Evolutionary conservation across 1,140 invertebrate genomes (phyloP).

Genomic region (Tyrophagus putrescentiae): DNA sequence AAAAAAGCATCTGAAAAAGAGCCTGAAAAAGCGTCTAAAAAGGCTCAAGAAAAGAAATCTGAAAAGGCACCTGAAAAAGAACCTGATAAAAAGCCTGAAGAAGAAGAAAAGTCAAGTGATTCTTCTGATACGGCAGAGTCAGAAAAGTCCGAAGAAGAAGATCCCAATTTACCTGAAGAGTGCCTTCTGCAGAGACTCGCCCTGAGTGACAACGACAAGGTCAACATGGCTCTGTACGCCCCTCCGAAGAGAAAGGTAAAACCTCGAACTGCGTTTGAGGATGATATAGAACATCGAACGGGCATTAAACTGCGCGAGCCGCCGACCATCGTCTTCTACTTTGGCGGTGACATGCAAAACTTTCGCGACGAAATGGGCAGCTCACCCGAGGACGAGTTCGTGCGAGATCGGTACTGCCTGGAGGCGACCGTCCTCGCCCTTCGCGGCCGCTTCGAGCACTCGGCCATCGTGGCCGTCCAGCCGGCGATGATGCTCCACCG

Average conservation of each 20-base stretch:
- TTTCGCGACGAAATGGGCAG: background rate
- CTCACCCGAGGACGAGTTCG: background rate
- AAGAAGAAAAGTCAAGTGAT: too few relatives aligned
- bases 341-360: conserved; percentile 19
- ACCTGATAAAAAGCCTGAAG: too few relatives aligned
- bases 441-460: conserved; percentile 47
- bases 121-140: too few relatives aligned
- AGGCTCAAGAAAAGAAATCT: too few relatives aligned
- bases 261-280: background rate
- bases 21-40: too few relatives aligned
- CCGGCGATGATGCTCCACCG: conserved; percentile 59
- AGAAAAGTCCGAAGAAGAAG: too few relatives aligned
- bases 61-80: too few relatives aligned
- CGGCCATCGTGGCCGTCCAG: conserved; percentile 55
- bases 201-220: background rate
- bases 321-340: conserved; percentile 8
- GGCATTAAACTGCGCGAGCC: background rate
- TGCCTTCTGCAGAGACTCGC: background rate
- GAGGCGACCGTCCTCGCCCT: conserved; percentile 53
- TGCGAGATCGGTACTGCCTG: conserved; percentile 30
- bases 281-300: background rate
- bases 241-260: background rate
- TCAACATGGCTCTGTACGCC: background rate
- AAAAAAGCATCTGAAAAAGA: too few relatives aligned
- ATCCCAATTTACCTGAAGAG: too few relatives aligned